Percentiles rank a stretch among this genome's conserved stretches.
These are phyloP conservation scores for Cygnus buccinator DNA, from an alignment of 2,113 vertebrate genomes.

Conservation along the genomic window DNA sequence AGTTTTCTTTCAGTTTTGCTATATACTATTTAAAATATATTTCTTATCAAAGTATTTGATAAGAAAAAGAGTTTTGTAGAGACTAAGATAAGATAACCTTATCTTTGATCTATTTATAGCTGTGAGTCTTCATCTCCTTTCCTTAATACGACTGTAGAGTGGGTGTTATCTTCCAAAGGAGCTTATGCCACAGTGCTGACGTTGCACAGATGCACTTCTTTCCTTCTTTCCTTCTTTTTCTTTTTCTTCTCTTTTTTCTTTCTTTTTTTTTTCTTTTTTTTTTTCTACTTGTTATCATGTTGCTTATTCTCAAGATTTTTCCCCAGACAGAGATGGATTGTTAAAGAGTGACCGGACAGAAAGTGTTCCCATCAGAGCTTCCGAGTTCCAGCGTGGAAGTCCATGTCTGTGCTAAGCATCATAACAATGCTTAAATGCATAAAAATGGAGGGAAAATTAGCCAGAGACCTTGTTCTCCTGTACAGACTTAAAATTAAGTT, in stretches of 20 bases:
- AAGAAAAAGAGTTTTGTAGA: background rate
- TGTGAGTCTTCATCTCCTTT: constrained; percentile 42
- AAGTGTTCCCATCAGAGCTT: background rate
- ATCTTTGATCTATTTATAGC: constrained; percentile 34
- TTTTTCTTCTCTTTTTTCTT: background rate
- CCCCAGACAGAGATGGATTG: background rate
- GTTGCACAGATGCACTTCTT: background rate
- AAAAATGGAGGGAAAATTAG: background rate
- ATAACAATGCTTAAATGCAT: background rate
- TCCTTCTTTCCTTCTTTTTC: background rate
- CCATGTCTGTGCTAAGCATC: background rate
- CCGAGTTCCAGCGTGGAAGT: background rate
- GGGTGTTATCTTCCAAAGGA: constrained; percentile 40
- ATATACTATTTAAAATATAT: background rate
- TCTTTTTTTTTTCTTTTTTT: background rate
- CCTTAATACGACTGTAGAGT: constrained; percentile 13
- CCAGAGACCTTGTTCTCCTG: background rate
- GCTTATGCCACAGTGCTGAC: background rate
- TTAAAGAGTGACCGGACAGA: background rate
- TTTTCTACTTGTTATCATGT: background rate
- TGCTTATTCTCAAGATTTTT: background rate
- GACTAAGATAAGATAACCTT: background rate
- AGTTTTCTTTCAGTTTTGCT: background rate
- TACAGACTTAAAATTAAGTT: background rate
- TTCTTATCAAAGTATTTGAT: background rate